Evolutionary conservation across 2,888 invertebrate species (phyloP).

Genomic region (Eristalis arbustorum): DNA sequence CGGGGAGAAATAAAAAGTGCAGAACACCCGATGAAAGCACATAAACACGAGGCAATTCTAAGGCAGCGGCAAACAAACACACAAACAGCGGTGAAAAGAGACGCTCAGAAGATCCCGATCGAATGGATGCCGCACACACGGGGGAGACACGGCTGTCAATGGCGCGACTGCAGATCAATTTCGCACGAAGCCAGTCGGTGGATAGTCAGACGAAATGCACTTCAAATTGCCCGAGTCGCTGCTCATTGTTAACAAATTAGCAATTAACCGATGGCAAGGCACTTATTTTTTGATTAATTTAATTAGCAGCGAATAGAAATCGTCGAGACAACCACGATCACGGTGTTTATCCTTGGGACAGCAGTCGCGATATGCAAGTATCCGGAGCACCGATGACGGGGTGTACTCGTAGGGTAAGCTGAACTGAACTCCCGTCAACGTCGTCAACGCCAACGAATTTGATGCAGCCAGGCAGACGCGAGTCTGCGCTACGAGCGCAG

Average conservation of each 20-base stretch:
- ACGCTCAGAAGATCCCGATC: conserved; percentile 8
- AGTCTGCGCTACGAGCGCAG: conserved; percentile 61
- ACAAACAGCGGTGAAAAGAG: background rate
- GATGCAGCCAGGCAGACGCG: conserved; percentile 46
- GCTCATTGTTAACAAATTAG: conserved; percentile 32
- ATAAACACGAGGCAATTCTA: background rate
- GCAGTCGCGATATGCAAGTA: conserved; percentile 61
- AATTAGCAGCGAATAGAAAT: background rate
- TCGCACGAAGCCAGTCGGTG: conserved; percentile 11
- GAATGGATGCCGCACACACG: conserved; percentile 4
- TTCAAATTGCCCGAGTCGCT: conserved; percentile 9
- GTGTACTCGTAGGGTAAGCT: conserved; percentile 21
- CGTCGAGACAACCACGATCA: conserved; percentile 46
- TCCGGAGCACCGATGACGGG: conserved; percentile 37
- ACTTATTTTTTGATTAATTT: conserved; percentile 24
- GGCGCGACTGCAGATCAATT: conserved; percentile 41
- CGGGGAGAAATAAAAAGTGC: background rate
- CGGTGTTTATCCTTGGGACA: conserved; percentile 62
- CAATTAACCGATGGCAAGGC: conserved; percentile 38
- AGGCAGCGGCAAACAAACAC: background rate
- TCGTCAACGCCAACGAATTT: conserved; percentile 21
- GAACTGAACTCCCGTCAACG: conserved; percentile 25
- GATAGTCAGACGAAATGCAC: conserved; percentile 10
- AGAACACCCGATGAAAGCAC: background rate
- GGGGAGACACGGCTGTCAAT: conserved; percentile 4